phyloP scores from a whole-genome alignment of 2,888 invertebrate genomes.

The Esperia sulphurella region DNA sequence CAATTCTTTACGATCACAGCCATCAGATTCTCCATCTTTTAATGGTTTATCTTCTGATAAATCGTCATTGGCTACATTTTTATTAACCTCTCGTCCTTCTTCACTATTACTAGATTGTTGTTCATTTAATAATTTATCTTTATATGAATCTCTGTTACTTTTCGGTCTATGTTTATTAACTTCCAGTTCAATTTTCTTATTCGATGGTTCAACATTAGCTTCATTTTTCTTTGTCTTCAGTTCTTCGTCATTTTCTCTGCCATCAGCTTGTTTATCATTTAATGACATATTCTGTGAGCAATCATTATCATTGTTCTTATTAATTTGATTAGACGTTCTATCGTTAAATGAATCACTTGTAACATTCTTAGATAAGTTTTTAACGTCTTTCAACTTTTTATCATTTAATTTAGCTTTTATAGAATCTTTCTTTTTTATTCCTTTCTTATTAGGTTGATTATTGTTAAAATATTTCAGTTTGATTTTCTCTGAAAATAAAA shows the following conservation, averaged over 20 bases:
- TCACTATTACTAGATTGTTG: not conserved
- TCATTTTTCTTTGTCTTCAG: too few relatives aligned
- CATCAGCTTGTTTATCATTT: not conserved
- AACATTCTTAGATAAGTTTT: not conserved
- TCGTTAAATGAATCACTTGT: not conserved
- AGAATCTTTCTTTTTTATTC: conserved; percentile 4
- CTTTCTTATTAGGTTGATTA: conserved; percentile 1
- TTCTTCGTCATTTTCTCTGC: not conserved
- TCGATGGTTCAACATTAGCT: too few relatives aligned
- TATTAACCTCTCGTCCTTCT: not conserved
- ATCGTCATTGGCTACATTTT: too few relatives aligned
- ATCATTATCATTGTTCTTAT: too few relatives aligned
- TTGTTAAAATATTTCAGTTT: conserved; percentile 18
- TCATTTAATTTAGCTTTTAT: conserved; percentile 3
- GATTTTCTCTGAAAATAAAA: conserved; percentile 17
- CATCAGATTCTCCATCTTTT: too few relatives aligned
- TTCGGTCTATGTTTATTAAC: too few relatives aligned
- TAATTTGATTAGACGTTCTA: not conserved
- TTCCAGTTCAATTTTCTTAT: too few relatives aligned
- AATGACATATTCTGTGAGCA: too few relatives aligned
- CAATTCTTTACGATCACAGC: too few relatives aligned
- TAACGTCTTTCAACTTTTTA: not conserved
- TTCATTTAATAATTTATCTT: not conserved
- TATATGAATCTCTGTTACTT: too few relatives aligned
- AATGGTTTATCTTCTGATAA: too few relatives aligned